Conservation (phyloP, 2,888 invertebrate genomes). For the Choristoneura rosaceana region DNA sequence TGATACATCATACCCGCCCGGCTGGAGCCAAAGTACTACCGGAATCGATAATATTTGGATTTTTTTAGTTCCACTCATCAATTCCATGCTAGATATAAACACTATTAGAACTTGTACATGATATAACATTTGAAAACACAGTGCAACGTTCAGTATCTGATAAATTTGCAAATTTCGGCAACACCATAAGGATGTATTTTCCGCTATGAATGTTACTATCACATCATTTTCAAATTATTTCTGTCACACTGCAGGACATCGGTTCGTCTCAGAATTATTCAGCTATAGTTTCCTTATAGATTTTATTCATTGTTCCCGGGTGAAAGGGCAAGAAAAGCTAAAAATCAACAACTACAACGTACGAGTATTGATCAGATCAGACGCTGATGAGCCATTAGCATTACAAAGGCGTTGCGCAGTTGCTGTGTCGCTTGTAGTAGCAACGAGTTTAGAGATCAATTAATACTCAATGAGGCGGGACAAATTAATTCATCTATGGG, state of each 20-base stretch:
- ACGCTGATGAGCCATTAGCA: slow-evolving; percentile 21
- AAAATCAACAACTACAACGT: slow-evolving; percentile 23
- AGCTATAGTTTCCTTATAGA: not conserved
- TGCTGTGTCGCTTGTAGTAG: slow-evolving; percentile 6
- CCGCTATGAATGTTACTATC: too few species aligned
- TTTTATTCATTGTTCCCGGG: not conserved
- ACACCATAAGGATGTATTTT: too few species aligned
- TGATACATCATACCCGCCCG: slow-evolving; percentile 5
- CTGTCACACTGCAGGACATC: too few species aligned
- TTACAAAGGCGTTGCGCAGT: slow-evolving; percentile 29
- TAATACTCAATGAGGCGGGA: slow-evolving; percentile 11
- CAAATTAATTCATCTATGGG: slow-evolving; percentile 13
- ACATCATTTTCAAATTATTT: too few species aligned
- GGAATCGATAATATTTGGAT: slow-evolving; percentile 20
- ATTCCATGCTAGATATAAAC: not conserved
- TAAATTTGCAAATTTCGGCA: too few species aligned
- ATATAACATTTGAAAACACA: too few species aligned
- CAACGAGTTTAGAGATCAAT: slow-evolving; percentile 10
- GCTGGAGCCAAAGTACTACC: slow-evolving; percentile 18
- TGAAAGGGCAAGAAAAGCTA: not conserved
- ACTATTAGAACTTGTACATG: too few species aligned
- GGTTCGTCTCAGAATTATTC: too few species aligned
- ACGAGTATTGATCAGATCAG: slow-evolving; percentile 17
- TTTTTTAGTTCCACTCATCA: not conserved
- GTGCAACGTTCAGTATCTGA: too few species aligned